Conservation (phyloP, 2,113 vertebrate genomes). For the Ptychochromis oligacanthus region DNA sequence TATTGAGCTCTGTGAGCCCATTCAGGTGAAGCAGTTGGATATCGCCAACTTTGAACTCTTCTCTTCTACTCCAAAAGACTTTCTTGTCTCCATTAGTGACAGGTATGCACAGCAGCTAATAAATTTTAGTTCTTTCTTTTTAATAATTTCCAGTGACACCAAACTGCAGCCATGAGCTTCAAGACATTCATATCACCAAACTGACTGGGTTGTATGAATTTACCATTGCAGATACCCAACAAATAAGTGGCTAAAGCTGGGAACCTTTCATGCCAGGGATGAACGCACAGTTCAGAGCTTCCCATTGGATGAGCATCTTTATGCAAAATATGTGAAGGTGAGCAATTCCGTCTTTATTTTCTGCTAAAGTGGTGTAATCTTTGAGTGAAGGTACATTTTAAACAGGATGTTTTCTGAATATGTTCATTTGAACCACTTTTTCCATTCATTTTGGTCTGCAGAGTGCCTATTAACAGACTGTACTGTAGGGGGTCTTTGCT, state of each 20-base stretch:
- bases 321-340: conserved; percentile 99
- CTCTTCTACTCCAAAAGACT: conserved; percentile 98
- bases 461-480: not conserved
- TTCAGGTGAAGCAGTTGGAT: conserved; percentile 97
- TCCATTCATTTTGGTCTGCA: not conserved
- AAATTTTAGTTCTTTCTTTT: not conserved
- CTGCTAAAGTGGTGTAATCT: not conserved
- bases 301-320: conserved; percentile 97
- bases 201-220: not conserved
- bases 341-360: not conserved
- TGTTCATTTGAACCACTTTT: not conserved
- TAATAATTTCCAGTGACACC: not conserved
- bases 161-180: not conserved
- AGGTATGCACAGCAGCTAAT: conserved; percentile 77
- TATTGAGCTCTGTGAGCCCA: conserved; percentile 98
- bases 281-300: conserved; percentile 97
- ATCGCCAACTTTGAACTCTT: conserved; percentile 99
- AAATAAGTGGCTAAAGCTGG: conserved; percentile 97
- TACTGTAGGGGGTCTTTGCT: not conserved
- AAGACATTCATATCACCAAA: not conserved
- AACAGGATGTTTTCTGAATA: not conserved
- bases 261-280: conserved; percentile 96
- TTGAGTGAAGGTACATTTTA: not conserved
- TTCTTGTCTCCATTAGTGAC: conserved; percentile 97
- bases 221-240: conserved; percentile 89